Evolutionary conservation across 2,888 invertebrate species (phyloP), one percentile per base, ranked within the genome.

Genomic region (Ischnus inquisitorius): DNA sequence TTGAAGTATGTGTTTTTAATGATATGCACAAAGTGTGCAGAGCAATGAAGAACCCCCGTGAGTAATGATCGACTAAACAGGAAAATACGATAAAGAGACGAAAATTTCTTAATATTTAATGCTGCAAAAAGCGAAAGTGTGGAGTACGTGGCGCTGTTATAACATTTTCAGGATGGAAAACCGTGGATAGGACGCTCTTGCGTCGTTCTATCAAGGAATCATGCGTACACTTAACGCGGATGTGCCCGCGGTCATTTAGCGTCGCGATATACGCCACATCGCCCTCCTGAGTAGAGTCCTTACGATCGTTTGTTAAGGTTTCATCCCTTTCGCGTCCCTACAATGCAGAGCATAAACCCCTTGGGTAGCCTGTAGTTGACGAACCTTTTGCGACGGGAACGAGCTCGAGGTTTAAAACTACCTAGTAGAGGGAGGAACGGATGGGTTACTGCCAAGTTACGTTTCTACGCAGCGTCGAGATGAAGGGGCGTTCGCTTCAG

Each of bases 241-340:
- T 22, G 25, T 10, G 72, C 74, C 48, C 19, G 46, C 46, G 48
- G 74, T 62, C 62, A 46, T 62, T 34, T 28, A 12, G n/a, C 19
- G 34, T 39, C 39, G 64, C 19, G 16, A 39, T n/a, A 64, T 60
- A 34, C 34, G 48, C 16, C 39, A 51, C 51, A 64, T 39, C 34
- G 22, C 48, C 28, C 46, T 22, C 12, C 41, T 12, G 22, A 41
- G 10, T 2, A 5, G 79, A 79, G 71, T 62, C 34, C 79, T 71
- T 48, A 28, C 69, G 79, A 71, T 71, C 51, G 71, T 79, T 79
- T 79, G 62, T 71, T 60, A 79, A 57, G 79, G 69, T 69, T 34
- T 28, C 75, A 64, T 48, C 64, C 48, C 75, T 51, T 46, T 48
- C 10, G 39, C 39, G 64, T 64, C 51, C 64, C 75, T 64, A 64